Evolutionary conservation across 2,113 vertebrate genomes (phyloP).

Genomic region (Pteronura brasiliensis): DNA sequence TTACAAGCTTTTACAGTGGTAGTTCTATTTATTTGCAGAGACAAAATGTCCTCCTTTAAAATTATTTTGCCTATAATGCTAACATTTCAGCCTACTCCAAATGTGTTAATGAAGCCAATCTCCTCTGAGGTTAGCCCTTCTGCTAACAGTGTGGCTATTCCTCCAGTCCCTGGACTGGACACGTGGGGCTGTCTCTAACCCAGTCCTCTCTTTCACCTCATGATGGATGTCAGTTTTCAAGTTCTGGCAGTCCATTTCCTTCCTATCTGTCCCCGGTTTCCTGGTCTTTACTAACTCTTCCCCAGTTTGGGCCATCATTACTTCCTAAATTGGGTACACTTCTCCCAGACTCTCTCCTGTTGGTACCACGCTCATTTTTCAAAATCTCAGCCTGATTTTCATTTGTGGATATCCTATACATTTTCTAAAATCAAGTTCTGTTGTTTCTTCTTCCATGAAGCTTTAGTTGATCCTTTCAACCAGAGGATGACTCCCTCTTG

Average conservation of each 20-base stretch:
- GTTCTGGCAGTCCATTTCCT: neutral
- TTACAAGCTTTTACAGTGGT: neutral
- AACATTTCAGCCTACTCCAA: neutral
- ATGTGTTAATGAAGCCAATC: neutral
- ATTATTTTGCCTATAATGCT: neutral
- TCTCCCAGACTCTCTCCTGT: neutral
- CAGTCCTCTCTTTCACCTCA: neutral
- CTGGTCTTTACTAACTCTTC: neutral
- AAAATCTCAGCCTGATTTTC: neutral
- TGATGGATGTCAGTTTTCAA: neutral
- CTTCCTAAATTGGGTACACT: neutral
- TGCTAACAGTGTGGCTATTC: rapidly evolving
- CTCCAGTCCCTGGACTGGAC: neutral
- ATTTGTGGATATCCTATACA: neutral
- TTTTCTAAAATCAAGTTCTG: neutral
- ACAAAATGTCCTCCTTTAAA: neutral
- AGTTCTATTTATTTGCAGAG: neutral
- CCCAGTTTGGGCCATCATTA: neutral
- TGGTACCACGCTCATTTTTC: neutral
- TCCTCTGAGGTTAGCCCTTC: neutral
- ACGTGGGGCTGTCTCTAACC: neutral
- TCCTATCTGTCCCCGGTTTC: neutral
- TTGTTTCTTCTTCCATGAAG: neutral
- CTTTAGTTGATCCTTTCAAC: neutral
- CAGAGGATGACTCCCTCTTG: neutral